Conservation (phyloP, 2,888 invertebrate genomes). For the Mactromeris polynyma region DNA sequence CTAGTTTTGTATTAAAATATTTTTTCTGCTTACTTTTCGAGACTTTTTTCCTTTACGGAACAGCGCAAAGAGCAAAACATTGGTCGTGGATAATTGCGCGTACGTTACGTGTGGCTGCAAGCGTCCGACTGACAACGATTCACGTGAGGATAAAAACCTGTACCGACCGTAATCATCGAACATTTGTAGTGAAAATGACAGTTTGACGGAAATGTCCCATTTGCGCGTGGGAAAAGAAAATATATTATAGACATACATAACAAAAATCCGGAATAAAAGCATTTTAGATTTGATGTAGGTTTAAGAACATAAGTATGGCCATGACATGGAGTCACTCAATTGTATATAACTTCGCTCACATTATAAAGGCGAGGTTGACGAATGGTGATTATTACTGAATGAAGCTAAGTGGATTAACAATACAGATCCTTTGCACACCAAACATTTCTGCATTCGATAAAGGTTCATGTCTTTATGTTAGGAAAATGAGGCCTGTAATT, state of each 20-base stretch:
- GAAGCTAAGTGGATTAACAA: no score
- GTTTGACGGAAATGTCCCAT: slow-evolving; percentile 2
- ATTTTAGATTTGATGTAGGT: background rate
- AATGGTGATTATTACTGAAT: no score
- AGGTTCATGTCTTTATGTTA: no score
- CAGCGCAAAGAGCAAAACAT: background rate
- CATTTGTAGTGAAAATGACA: slow-evolving; percentile 12
- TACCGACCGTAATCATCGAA: slow-evolving; percentile 22
- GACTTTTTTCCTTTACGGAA: background rate
- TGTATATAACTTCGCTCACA: no score
- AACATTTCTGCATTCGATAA: no score
- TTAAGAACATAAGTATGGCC: background rate
- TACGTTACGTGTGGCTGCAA: slow-evolving; percentile 15
- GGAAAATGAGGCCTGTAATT: no score
- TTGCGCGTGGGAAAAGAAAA: slow-evolving; percentile 8
- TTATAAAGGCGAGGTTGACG: no score
- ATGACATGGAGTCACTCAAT: background rate
- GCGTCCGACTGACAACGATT: slow-evolving; percentile 18
- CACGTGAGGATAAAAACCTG: slow-evolving; percentile 9
- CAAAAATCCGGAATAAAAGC: background rate
- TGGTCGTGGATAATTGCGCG: background rate
- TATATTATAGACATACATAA: background rate
- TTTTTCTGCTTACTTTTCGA: slow-evolving; percentile 11
- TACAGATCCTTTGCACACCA: no score
- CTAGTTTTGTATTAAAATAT: background rate